These are phyloP conservation scores for Eilema caniola DNA, from an alignment of 2,888 invertebrate genomes.

Conservation along the genomic window DNA sequence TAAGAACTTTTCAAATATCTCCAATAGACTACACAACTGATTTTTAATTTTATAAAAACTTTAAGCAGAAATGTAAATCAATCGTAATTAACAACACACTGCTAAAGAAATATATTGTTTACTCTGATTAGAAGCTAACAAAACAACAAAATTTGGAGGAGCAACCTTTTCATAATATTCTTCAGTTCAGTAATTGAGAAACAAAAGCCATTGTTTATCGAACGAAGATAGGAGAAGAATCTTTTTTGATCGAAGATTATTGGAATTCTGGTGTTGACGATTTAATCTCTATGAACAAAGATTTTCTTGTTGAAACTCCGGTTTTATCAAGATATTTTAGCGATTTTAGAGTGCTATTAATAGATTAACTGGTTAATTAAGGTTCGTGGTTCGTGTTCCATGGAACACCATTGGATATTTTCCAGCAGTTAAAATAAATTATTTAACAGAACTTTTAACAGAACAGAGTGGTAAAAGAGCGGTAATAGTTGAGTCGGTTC, in stretches of 20 bases:
- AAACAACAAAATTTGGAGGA: background rate
- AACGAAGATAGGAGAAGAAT: background rate
- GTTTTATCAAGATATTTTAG: background rate
- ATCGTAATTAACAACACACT: background rate
- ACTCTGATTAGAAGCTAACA: background rate
- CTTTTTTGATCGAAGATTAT: background rate
- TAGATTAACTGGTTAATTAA: background rate
- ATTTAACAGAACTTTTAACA: no score
- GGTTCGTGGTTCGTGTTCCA: background rate
- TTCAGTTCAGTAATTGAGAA: background rate
- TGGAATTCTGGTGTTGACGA: background rate
- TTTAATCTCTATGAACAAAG: background rate
- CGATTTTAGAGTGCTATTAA: background rate
- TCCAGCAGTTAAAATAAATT: no score
- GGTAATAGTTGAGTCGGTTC: no score
- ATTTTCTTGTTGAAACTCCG: background rate
- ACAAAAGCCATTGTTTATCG: slow-evolving; percentile 1
- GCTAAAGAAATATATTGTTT: background rate
- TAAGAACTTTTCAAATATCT: no score
- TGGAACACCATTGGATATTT: no score
- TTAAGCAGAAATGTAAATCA: background rate
- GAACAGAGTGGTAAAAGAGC: no score
- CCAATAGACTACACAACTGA: no score
- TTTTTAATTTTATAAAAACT: no score
- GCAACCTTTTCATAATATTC: background rate